Percentiles rank a stretch among this genome's conserved stretches.
These are phyloP conservation scores for Metellina segmentata DNA, from an alignment of 2,888 invertebrate species.

Conservation along the genomic window DNA sequence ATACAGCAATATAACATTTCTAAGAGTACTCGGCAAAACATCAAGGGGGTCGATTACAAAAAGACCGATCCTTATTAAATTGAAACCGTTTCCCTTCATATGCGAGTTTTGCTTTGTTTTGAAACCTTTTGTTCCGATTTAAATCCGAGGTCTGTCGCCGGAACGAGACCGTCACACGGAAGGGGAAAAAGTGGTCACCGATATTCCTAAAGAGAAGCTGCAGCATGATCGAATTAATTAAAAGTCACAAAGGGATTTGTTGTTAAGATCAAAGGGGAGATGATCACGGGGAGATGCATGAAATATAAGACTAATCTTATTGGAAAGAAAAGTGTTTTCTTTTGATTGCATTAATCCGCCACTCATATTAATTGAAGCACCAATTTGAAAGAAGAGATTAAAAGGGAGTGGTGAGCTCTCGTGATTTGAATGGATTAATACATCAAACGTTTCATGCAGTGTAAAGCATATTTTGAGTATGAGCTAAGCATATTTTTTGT, in stretches of 20 bases:
- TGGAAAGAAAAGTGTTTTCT: not conserved
- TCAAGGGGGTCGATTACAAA: not conserved
- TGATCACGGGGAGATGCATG: not conserved
- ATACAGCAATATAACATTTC: not conserved
- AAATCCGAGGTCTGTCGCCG: constrained; percentile 1
- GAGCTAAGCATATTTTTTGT: too few species aligned
- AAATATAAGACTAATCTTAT: not conserved
- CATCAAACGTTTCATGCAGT: not conserved
- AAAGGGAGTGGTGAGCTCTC: not conserved
- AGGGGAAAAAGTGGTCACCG: not conserved
- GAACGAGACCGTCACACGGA: not conserved
- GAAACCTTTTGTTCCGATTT: constrained; percentile 26
- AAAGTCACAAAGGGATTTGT: not conserved
- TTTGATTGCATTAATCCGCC: not conserved
- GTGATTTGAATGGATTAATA: not conserved
- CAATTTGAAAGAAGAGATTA: not conserved
- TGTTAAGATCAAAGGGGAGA: not conserved
- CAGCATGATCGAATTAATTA: not conserved
- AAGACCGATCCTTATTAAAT: constrained; percentile 18
- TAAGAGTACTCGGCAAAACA: constrained; percentile 13
- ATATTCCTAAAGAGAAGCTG: not conserved
- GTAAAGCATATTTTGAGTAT: too few species aligned
- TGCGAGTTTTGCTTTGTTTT: constrained; percentile 12
- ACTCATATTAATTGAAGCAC: not conserved
- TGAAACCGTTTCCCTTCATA: constrained; percentile 12